A percentile compares a stretch with the other conserved stretches of the same genome.
These are phyloP conservation scores for Lordiphosa fenestrarum DNA, from an alignment of 2,888 invertebrate species.

Conservation along the genomic window DNA sequence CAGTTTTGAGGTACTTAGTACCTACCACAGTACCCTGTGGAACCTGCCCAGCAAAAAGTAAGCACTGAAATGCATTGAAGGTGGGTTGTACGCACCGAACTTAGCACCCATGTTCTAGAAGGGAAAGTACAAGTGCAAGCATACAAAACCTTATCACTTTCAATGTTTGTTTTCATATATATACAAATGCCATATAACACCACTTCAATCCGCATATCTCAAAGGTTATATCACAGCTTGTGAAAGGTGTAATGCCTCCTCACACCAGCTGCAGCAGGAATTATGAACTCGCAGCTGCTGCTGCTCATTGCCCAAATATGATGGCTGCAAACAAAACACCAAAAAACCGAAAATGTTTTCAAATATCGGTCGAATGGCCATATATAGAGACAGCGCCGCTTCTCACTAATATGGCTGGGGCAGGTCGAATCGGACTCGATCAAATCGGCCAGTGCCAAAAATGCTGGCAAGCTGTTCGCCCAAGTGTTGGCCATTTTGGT, in stretches of 20 bases:
- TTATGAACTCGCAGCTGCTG: slow-evolving; percentile 53
- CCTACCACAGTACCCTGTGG: too few species aligned
- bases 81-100: too few species aligned
- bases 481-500: slow-evolving; percentile 53
- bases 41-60: too few species aligned
- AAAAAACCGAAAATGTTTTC: slow-evolving; percentile 44
- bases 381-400: slow-evolving; percentile 43
- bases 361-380: slow-evolving; percentile 65
- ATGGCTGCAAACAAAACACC: slow-evolving; percentile 12
- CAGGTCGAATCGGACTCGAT: slow-evolving; percentile 32
- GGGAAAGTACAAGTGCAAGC: too few species aligned
- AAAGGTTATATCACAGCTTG: slow-evolving; percentile 33
- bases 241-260: slow-evolving; percentile 58
- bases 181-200: not conserved
- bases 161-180: too few species aligned
- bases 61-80: too few species aligned
- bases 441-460: slow-evolving; percentile 33
- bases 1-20: too few species aligned
- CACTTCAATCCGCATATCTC: not conserved
- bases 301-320: slow-evolving; percentile 41
- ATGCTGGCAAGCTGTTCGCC: slow-evolving; percentile 44
- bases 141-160: too few species aligned
- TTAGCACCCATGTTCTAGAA: too few species aligned
- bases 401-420: slow-evolving; percentile 50
- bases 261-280: slow-evolving; percentile 49